These are phyloP conservation scores for Bombus vancouverensis DNA, from an alignment of 1,140 invertebrate genomes.

Conservation along the genomic window DNA sequence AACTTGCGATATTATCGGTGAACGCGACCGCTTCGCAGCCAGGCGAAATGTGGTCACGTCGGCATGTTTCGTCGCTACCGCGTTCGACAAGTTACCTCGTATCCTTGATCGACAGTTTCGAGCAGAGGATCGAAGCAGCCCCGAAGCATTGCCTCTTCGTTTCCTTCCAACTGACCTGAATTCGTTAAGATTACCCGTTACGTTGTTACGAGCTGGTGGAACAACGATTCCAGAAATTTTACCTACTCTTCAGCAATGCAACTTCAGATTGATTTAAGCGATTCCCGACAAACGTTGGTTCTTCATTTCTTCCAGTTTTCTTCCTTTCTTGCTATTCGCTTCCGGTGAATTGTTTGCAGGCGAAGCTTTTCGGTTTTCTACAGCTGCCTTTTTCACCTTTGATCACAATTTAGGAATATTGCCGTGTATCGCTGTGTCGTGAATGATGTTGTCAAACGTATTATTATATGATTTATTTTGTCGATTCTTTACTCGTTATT, in stretches of 20 bases:
- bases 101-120: constrained; percentile 13
- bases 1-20: constrained; percentile 27
- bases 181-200: background rate
- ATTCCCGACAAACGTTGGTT: too few species aligned
- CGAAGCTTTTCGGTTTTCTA: too few species aligned
- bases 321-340: too few species aligned
- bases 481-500: too few species aligned
- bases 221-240: background rate
- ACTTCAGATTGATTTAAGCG: background rate
- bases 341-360: too few species aligned
- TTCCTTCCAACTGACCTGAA: background rate
- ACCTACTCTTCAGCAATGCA: background rate
- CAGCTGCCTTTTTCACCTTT: too few species aligned
- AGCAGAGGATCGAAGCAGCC: background rate
- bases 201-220: background rate
- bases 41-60: background rate
- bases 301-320: too few species aligned
- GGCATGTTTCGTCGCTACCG: background rate
- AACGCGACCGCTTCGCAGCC: background rate
- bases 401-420: too few species aligned
- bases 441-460: too few species aligned
- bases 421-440: too few species aligned
- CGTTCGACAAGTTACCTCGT: background rate
- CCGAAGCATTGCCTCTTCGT: background rate
- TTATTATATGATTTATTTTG: too few species aligned